Evolutionary conservation across 2,888 invertebrate genomes (phyloP), one percentile per base, ranked within the genome.

Genomic region (Erannis defoliaria): DNA sequence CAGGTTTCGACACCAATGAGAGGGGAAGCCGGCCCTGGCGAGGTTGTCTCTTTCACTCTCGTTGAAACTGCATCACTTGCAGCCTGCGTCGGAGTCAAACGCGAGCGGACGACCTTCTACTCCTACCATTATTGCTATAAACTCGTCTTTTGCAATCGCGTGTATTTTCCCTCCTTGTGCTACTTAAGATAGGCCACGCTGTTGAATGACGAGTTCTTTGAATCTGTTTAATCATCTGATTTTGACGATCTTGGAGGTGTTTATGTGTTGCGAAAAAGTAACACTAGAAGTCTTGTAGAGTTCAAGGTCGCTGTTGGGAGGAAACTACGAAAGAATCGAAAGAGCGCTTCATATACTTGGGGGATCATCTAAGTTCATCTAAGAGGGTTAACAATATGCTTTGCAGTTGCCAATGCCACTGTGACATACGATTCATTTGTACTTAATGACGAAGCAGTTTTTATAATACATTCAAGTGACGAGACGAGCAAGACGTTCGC

Each of bases 51-150:
- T 68, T 76, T 91, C 78, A 49, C 77, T 74, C 90, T 49, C 70
- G 64, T 55, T 26, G 86, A 84, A 81, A 71, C 71, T 56, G 68
- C 69, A 75, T 67, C 71, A 74, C 71, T 80, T 82, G 81, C 79
- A 82, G 75, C 31, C 19, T 46, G 79, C 70, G 74, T 71, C 59
- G 62, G 16, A 35, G 48, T 59, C 61, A 73, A 75, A 74, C 74
- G 80, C 80, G 81, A 88, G 81, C 83, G 81, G 89, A 67, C 81
- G 90, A 90, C 92, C 92, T 92, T 91, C 89, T 80, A 78, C 78
- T 76, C 79, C 81, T 80, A 87, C 86, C 81, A 85, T 87, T 88
- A 88, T 90, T 89, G 88, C 88, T 89, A 87, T 88, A 87, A 86
- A 81, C 79, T 77, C 72, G 77, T 77, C 74, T 91, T 89, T 88